Evolutionary conservation across 2,797 vertebrate species (phyloP).

Genomic region (Morus bassanus): DNA sequence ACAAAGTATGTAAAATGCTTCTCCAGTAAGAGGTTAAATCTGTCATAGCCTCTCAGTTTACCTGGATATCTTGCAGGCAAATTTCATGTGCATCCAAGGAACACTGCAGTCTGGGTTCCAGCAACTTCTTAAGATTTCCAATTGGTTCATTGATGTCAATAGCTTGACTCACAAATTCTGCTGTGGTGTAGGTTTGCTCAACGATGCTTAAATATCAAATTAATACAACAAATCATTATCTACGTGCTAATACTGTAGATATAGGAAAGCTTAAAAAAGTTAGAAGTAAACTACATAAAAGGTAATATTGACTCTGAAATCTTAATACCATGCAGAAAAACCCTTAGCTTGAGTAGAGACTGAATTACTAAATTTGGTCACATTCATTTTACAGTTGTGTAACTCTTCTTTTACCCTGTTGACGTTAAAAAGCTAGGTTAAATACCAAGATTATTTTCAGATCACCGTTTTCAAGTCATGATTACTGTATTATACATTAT

Average conservation of each 20-base stretch:
- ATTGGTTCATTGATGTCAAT: slow-evolving; percentile 98
- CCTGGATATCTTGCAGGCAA: slow-evolving; percentile 97
- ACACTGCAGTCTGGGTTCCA: slow-evolving; percentile 94
- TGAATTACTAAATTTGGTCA: not conserved
- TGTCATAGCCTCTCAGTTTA: slow-evolving; percentile 59
- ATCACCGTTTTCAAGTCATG: not conserved
- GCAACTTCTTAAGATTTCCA: slow-evolving; percentile 95
- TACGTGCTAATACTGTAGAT: not conserved
- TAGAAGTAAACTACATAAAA: not conserved
- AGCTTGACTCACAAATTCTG: slow-evolving; percentile 96
- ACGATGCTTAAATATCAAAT: slow-evolving; percentile 82
- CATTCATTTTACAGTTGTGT: not conserved
- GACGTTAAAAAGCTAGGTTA: not conserved
- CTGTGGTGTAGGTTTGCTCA: slow-evolving; percentile 92
- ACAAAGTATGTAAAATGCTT: not conserved
- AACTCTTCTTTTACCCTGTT: not conserved
- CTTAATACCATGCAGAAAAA: not conserved
- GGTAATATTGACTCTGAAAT: not conserved
- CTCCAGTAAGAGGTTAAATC: not conserved
- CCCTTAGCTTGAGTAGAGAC: not conserved
- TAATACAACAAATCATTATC: not conserved
- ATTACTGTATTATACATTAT: not conserved
- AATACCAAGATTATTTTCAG: not conserved
- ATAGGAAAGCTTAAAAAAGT: not conserved
- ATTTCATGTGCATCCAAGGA: slow-evolving; percentile 94